Conservation (phyloP, 2,888 invertebrate species). For the Ctenicera cuprea region DNA sequence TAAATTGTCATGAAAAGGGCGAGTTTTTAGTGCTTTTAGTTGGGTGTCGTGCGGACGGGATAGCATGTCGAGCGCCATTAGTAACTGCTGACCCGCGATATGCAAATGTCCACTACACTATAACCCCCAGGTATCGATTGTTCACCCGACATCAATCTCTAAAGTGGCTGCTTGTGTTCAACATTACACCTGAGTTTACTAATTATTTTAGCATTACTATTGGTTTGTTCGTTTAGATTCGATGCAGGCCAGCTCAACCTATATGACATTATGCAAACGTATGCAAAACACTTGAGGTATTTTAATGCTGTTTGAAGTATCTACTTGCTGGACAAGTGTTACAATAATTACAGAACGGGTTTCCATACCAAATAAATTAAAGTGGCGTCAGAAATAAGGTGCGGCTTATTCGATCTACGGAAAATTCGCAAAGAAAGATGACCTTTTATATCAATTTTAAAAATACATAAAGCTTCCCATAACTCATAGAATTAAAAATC, state of each 20-base stretch:
- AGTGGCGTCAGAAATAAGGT: too few species aligned
- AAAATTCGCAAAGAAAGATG: too few species aligned
- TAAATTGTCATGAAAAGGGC: conserved; percentile 66
- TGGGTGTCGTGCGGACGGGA: conserved; percentile 64
- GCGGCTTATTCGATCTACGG: too few species aligned
- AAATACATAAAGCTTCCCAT: too few species aligned
- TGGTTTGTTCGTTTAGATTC: not conserved
- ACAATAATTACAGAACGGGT: not conserved
- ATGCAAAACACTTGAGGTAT: not conserved
- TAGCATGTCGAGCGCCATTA: conserved; percentile 68
- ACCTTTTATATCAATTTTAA: too few species aligned
- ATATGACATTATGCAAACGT: not conserved
- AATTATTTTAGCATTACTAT: conserved; percentile 10
- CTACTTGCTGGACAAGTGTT: not conserved
- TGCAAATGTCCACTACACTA: conserved; percentile 63
- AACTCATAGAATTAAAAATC: too few species aligned
- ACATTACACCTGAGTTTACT: conserved; percentile 37
- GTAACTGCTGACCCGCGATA: conserved; percentile 66
- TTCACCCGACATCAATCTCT: conserved; percentile 55
- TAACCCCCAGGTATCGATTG: conserved; percentile 64
- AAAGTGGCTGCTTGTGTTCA: conserved; percentile 41
- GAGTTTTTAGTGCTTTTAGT: conserved; percentile 65
- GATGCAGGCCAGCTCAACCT: not conserved
- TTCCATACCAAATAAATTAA: not conserved
- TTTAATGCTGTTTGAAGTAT: not conserved